Evolutionary conservation across 2,113 vertebrate species (phyloP).

Genomic region (Emydocephalus ijimae): DNA sequence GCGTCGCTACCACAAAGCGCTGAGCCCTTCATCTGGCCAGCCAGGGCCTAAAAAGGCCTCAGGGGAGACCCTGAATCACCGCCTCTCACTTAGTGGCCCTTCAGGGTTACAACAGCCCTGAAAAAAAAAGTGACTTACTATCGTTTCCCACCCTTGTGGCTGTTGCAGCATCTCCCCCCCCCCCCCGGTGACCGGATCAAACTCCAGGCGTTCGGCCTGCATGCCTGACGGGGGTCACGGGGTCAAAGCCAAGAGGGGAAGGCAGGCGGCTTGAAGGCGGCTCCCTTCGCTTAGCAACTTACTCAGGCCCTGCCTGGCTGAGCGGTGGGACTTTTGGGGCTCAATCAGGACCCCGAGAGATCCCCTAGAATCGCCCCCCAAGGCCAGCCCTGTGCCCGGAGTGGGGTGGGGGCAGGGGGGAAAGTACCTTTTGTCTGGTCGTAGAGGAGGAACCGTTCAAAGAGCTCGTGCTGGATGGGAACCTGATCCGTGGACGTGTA

Average conservation of each 20-base stretch:
- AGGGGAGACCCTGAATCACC: neutral
- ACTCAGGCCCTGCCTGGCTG: neutral
- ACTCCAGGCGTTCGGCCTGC: neutral
- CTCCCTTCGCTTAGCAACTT: neutral
- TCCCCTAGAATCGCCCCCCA: neutral
- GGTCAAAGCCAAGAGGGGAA: neutral
- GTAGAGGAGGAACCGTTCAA: constrained; percentile 92
- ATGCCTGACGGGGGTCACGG: too few species aligned
- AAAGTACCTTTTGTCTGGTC: constrained; percentile 89
- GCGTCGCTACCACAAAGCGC: neutral
- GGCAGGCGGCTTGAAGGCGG: neutral
- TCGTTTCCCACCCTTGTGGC: neutral
- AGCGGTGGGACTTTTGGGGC: too few species aligned
- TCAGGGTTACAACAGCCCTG: too few species aligned
- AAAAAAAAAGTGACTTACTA: too few species aligned
- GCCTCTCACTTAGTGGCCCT: too few species aligned
- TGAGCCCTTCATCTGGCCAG: neutral
- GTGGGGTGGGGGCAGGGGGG: too few species aligned
- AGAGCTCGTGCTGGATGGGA: constrained; percentile 96
- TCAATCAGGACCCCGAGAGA: neutral
- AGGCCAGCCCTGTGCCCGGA: neutral
- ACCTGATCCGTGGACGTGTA: constrained; percentile 91
- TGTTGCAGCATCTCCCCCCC: neutral
- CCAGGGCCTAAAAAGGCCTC: neutral
- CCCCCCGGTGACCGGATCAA: neutral